phyloP scores from a whole-genome alignment of 1,140 invertebrate genomes.

The Cydia fagiglandana region DNA sequence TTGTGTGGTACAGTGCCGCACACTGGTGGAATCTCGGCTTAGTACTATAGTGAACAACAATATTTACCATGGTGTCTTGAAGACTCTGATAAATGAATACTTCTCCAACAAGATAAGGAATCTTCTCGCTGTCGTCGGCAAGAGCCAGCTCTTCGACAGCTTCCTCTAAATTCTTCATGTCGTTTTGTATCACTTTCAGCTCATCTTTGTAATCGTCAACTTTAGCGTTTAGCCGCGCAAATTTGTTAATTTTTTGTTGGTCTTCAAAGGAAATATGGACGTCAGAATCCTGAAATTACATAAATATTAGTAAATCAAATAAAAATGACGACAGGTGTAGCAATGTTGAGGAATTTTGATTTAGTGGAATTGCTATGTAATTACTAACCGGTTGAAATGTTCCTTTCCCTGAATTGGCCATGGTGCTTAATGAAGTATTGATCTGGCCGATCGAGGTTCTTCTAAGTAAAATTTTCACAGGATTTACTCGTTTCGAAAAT shows the following conservation, averaged over 20 bases:
- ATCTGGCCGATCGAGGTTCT: background rate
- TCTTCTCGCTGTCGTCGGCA: conserved; percentile 87
- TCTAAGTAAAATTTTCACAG: background rate
- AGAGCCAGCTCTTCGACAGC: conserved; percentile 93
- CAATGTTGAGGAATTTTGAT: background rate
- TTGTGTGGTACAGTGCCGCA: too few relatives aligned
- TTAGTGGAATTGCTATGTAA: background rate
- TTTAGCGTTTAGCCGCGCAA: conserved; percentile 95
- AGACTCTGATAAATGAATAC: conserved; percentile 90
- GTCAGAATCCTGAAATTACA: conserved; percentile 87
- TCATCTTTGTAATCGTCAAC: conserved; percentile 95
- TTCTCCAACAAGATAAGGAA: conserved; percentile 94
- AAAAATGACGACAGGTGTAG: conserved; percentile 30
- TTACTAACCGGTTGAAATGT: conserved; percentile 68
- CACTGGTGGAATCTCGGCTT: too few relatives aligned
- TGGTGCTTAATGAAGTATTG: background rate
- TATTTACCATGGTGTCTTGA: conserved; percentile 86
- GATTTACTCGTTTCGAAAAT: background rate
- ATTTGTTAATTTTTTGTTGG: conserved; percentile 98
- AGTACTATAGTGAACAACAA: conserved; percentile 33
- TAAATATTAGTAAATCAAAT: conserved; percentile 14
- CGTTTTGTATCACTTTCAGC: conserved; percentile 93
- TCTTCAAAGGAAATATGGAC: conserved; percentile 97
- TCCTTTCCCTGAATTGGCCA: conserved; percentile 70
- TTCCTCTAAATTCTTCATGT: conserved; percentile 95